Conservation (phyloP, 1,140 invertebrate genomes). For the Trichomalopsis sarcophagae region DNA sequence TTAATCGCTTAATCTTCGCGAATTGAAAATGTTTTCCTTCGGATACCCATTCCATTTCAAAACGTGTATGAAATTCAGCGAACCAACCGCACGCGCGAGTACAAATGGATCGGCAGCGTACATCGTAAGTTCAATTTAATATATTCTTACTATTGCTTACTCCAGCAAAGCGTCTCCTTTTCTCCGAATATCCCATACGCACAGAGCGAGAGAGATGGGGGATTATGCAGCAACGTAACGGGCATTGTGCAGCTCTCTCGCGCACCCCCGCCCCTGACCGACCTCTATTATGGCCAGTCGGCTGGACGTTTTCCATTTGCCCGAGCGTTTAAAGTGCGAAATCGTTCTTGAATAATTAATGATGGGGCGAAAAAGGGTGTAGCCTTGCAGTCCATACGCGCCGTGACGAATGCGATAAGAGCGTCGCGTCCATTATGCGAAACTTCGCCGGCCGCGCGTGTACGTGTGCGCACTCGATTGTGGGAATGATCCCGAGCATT, state of each 20-base stretch:
- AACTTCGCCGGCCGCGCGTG: background rate
- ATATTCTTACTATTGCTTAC: no score
- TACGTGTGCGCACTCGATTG: background rate
- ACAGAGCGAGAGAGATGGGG: background rate
- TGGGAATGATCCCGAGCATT: background rate
- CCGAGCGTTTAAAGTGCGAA: slow-evolving; percentile 37
- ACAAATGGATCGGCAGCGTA: no score
- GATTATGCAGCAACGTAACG: background rate
- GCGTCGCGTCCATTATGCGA: slow-evolving; percentile 21
- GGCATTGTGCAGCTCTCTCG: background rate
- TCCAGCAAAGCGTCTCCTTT: background rate
- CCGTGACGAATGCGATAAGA: slow-evolving; percentile 32
- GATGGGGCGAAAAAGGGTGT: background rate
- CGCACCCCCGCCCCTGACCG: background rate
- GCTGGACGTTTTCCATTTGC: slow-evolving; percentile 41
- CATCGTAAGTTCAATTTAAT: no score
- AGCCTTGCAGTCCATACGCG: slow-evolving; percentile 9
- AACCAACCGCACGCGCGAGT: no score
- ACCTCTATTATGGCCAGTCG: slow-evolving; percentile 16
- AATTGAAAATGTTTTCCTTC: background rate
- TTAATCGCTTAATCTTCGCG: background rate
- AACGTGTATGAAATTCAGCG: no score
- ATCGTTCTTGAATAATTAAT: slow-evolving; percentile 49
- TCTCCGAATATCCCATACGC: background rate
- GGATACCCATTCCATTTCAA: background rate